phyloP scores from a whole-genome alignment of 1,140 invertebrate species.

The Polyergus mexicanus region DNA sequence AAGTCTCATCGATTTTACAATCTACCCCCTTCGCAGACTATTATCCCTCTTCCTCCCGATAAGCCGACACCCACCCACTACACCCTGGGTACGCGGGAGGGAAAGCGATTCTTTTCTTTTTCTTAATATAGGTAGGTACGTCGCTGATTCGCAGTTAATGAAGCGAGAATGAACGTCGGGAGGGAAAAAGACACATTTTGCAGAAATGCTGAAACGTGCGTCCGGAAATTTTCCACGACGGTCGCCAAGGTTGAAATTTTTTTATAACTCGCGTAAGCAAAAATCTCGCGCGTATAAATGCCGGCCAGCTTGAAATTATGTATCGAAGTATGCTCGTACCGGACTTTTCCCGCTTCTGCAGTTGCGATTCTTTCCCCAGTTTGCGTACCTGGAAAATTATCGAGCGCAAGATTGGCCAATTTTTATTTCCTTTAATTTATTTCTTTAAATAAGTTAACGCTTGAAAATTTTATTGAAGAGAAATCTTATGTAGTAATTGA shows the following conservation, averaged over 20 bases:
- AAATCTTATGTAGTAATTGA: not conserved
- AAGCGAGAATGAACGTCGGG: slow-evolving; percentile 39
- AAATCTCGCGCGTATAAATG: slow-evolving; percentile 31
- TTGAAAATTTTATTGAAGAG: not conserved
- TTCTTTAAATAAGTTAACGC: not conserved
- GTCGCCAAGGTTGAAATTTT: not conserved
- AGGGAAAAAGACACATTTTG: slow-evolving; percentile 1
- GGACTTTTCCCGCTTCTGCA: slow-evolving; percentile 39
- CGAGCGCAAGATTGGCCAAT: slow-evolving; percentile 7
- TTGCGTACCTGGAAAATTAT: not conserved
- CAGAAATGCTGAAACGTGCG: slow-evolving; percentile 30
- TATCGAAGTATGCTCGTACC: slow-evolving; percentile 7
- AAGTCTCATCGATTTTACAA: slow-evolving; percentile 59
- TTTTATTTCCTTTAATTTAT: not conserved
- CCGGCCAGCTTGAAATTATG: slow-evolving; percentile 36
- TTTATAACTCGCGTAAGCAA: slow-evolving; percentile 23
- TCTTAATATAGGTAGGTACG: slow-evolving; percentile 55
- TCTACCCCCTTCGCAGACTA: slow-evolving; percentile 50
- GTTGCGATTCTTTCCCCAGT: slow-evolving; percentile 23
- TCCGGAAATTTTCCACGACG: slow-evolving; percentile 10
- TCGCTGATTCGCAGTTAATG: slow-evolving; percentile 59
- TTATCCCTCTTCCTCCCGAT: slow-evolving; percentile 35
- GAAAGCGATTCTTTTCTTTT: slow-evolving; percentile 40
- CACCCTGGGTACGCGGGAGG: not conserved
- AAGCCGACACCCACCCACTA: slow-evolving; percentile 30